These are phyloP conservation scores for Platichthys stellatus DNA, from an alignment of 2,113 vertebrate genomes.

Conservation along the genomic window DNA sequence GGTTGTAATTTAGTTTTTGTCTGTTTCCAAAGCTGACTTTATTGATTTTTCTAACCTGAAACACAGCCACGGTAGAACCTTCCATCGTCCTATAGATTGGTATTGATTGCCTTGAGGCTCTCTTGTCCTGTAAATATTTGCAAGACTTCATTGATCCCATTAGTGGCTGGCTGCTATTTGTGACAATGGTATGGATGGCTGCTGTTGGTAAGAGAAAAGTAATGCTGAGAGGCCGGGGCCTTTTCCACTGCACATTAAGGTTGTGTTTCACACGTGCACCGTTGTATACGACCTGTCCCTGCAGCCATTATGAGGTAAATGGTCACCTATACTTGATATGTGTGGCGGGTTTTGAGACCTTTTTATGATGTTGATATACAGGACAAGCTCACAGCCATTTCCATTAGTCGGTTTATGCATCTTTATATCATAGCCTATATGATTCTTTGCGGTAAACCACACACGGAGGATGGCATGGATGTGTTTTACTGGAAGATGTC, in stretches of 20 bases:
- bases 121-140: slow-evolving; percentile 81
- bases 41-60: slow-evolving; percentile 76
- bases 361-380: slow-evolving; percentile 19
- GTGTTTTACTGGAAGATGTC: slow-evolving; percentile 14
- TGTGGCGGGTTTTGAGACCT: slow-evolving; percentile 26
- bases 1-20: slow-evolving; percentile 50
- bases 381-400: slow-evolving; percentile 23
- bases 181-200: slow-evolving; percentile 67
- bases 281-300: slow-evolving; percentile 28
- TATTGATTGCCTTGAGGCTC: slow-evolving; percentile 72
- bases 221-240: slow-evolving; percentile 38
- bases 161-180: slow-evolving; percentile 71
- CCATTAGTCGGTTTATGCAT: slow-evolving; percentile 33
- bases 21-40: slow-evolving; percentile 60
- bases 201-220: slow-evolving; percentile 59
- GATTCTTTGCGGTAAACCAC: background rate
- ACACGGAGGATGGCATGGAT: background rate
- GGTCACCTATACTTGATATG: slow-evolving; percentile 39
- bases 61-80: slow-evolving; percentile 69
- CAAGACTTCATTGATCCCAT: slow-evolving; percentile 78
- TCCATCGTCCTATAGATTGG: slow-evolving; percentile 73
- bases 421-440: slow-evolving; percentile 1
- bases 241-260: slow-evolving; percentile 47
- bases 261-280: slow-evolving; percentile 42
- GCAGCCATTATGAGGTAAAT: slow-evolving; percentile 37